Evolutionary conservation across 2,888 invertebrate species (phyloP).

Genomic region (Pyrrhia umbra): DNA sequence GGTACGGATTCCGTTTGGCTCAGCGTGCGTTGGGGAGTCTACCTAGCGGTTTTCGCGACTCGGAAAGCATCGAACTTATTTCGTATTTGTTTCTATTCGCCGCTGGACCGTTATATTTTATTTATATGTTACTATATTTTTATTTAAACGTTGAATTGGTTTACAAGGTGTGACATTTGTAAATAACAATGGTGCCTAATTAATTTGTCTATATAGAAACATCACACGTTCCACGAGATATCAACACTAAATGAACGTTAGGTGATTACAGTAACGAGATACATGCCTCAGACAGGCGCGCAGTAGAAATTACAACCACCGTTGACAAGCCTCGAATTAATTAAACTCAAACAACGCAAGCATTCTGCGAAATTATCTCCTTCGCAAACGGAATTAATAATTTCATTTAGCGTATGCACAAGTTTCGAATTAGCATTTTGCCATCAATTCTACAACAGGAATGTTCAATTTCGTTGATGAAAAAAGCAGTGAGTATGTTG

Average conservation of each 20-base stretch:
- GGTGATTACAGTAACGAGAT: slow-evolving; percentile 83
- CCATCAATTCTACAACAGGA: slow-evolving; percentile 51
- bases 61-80: slow-evolving; percentile 84
- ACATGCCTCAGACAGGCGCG: slow-evolving; percentile 82
- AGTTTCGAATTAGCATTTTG: slow-evolving; percentile 69
- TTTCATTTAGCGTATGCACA: slow-evolving; percentile 79
- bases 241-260: slow-evolving; percentile 75
- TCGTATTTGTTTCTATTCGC: slow-evolving; percentile 81
- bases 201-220: slow-evolving; percentile 47
- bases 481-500: background rate
- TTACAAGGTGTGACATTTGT: slow-evolving; percentile 1
- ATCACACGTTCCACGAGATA: slow-evolving; percentile 58
- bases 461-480: slow-evolving; percentile 25
- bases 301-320: slow-evolving; percentile 83
- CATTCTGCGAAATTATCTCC: slow-evolving; percentile 86
- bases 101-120: slow-evolving; percentile 70
- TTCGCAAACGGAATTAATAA: slow-evolving; percentile 85
- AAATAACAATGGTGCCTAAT: slow-evolving; percentile 35
- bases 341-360: slow-evolving; percentile 88
- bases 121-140: slow-evolving; percentile 57
- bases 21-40: slow-evolving; percentile 82
- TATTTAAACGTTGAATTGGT: slow-evolving; percentile 18
- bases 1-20: slow-evolving; percentile 86
- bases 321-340: slow-evolving; percentile 89
- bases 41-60: slow-evolving; percentile 86